Conservation (phyloP, 2,113 vertebrate genomes). For the Rallus limicola region DNA sequence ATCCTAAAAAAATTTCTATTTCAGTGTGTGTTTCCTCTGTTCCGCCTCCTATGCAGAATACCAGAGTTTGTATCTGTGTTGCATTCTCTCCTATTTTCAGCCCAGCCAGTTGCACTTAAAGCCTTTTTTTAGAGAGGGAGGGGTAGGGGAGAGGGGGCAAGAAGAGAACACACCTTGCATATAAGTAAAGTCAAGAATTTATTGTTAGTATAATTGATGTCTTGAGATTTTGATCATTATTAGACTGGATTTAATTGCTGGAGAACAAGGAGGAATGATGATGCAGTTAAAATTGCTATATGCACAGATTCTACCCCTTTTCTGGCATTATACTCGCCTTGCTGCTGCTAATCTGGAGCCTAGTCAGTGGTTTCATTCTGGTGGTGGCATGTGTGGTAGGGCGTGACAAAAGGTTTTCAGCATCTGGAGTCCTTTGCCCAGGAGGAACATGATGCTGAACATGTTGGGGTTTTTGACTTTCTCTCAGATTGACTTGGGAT, state of each 20-base stretch:
- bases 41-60: neutral
- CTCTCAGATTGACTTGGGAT: neutral
- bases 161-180: neutral
- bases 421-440: neutral
- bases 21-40: neutral
- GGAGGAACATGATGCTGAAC: neutral
- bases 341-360: neutral
- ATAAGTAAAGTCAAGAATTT: neutral
- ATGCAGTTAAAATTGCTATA: neutral
- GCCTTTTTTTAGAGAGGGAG: neutral
- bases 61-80: neutral
- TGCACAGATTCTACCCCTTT: neutral
- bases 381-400: neutral
- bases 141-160: neutral
- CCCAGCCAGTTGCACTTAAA: neutral
- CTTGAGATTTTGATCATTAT: neutral
- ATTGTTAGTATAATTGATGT: neutral
- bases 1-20: constrained; percentile 24
- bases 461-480: neutral
- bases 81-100: neutral
- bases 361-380: neutral
- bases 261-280: neutral
- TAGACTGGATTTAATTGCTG: neutral
- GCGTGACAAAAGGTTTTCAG: neutral
- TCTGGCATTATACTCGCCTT: neutral